Conservation (phyloP, 1,140 invertebrate genomes). For the Drosophila virilis region DNA sequence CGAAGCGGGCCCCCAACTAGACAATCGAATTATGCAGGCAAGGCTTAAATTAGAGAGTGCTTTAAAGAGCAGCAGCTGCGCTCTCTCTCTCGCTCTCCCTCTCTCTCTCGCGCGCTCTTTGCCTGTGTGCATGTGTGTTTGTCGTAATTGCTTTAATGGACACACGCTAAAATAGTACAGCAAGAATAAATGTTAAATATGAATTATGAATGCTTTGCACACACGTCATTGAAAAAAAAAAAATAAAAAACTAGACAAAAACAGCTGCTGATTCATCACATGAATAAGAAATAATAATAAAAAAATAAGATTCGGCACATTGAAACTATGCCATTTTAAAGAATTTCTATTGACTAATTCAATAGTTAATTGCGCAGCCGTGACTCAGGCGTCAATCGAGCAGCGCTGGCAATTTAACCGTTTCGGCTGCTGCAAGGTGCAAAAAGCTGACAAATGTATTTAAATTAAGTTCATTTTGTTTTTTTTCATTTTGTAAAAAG, state of each 20-base stretch:
- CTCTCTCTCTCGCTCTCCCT: background rate
- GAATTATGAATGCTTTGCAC: constrained; percentile 60
- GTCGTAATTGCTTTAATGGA: constrained; percentile 69
- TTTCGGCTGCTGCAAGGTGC: no score
- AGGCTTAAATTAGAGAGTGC: constrained; percentile 40
- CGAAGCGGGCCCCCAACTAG: constrained; percentile 30
- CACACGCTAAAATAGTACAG: constrained; percentile 39
- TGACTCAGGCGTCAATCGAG: constrained; percentile 23
- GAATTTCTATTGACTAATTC: constrained; percentile 22
- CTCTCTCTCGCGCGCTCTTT: background rate
- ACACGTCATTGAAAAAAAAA: constrained; percentile 59
- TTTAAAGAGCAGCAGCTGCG: constrained; percentile 5
- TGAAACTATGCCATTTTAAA: constrained; percentile 24
- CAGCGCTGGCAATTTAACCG: constrained; percentile 3
- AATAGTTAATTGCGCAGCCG: constrained; percentile 21
- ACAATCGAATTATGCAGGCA: constrained; percentile 44
- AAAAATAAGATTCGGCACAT: constrained; percentile 18
- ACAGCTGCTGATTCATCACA: constrained; percentile 67
- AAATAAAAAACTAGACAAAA: constrained; percentile 18
- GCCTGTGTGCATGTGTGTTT: constrained; percentile 10
- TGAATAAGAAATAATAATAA: constrained; percentile 6
- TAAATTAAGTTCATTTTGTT: no score
- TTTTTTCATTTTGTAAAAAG: no score
- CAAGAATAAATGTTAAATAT: constrained; percentile 43
- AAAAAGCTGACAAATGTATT: no score